A percentile compares a stretch with the other conserved stretches of the same genome.
These are phyloP conservation scores for Hecatera dysodea DNA, from an alignment of 2,888 invertebrate genomes.

Conservation along the genomic window DNA sequence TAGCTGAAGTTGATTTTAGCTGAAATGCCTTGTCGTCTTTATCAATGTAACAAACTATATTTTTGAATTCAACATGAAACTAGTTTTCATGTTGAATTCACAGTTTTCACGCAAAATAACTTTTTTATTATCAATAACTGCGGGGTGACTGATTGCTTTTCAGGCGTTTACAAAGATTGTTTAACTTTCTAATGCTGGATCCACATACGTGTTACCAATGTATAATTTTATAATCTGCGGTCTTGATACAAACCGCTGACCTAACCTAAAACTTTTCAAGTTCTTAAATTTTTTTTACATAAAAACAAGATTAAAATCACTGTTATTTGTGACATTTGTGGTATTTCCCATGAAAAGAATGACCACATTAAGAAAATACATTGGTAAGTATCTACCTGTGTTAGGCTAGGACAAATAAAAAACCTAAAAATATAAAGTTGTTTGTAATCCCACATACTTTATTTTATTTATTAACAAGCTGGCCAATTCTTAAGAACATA, in stretches of 20 bases:
- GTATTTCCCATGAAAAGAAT: slow-evolving; percentile 77
- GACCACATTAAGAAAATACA: slow-evolving; percentile 80
- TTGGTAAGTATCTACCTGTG: slow-evolving; percentile 76
- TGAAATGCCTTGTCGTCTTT: too few species aligned
- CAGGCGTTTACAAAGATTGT: neutral
- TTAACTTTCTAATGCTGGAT: neutral
- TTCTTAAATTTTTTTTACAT: neutral
- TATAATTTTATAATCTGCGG: too few species aligned
- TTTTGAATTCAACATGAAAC: too few species aligned
- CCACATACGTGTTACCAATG: too few species aligned
- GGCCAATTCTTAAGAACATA: neutral
- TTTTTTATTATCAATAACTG: too few species aligned
- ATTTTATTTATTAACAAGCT: neutral
- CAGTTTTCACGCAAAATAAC: too few species aligned
- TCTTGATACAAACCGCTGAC: neutral
- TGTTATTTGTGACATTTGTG: neutral
- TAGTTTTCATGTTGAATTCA: too few species aligned
- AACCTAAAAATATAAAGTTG: neutral
- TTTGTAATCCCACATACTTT: neutral
- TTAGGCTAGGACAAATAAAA: neutral
- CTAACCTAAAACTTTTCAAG: slow-evolving; percentile 8
- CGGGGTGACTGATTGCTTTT: neutral
- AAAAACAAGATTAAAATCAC: neutral
- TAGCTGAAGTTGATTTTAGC: too few species aligned
- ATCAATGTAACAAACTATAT: too few species aligned